A percentile compares a stretch with the other conserved stretches of the same genome.
phyloP scores from a whole-genome alignment of 2,888 invertebrate species.

The Mamestra brassicae region DNA sequence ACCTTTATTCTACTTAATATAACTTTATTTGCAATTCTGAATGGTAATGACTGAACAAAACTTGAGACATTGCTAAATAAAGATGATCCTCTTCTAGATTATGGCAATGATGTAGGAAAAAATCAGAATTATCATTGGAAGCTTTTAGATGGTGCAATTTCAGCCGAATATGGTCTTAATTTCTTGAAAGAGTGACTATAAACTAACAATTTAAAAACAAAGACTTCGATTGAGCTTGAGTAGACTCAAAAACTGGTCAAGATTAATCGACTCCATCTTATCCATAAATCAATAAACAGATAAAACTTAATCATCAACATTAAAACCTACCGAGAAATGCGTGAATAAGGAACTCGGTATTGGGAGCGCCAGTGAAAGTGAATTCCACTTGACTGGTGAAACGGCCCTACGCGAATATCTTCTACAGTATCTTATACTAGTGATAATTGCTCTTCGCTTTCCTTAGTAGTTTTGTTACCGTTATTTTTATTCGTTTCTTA shows the following conservation, averaged over 20 bases:
- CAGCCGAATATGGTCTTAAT: neutral
- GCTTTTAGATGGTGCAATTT: neutral
- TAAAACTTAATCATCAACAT: slow-evolving; percentile 30
- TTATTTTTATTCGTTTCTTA: slow-evolving; percentile 20
- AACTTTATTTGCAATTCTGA: slow-evolving; percentile 21
- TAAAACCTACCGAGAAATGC: slow-evolving; percentile 35
- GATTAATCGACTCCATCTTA: neutral
- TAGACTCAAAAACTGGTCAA: neutral
- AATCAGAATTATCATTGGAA: neutral
- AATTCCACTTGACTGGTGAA: slow-evolving; percentile 70
- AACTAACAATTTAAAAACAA: no score
- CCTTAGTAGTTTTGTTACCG: slow-evolving; percentile 14
- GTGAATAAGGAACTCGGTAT: slow-evolving; percentile 55
- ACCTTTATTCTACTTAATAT: slow-evolving; percentile 20
- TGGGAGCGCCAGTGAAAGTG: slow-evolving; percentile 75
- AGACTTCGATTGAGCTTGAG: neutral
- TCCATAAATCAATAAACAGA: slow-evolving; percentile 31
- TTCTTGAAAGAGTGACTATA: no score
- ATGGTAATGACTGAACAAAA: neutral
- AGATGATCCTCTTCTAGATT: neutral
- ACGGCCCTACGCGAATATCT: slow-evolving; percentile 71
- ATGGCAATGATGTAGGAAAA: neutral
- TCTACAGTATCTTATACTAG: slow-evolving; percentile 35
- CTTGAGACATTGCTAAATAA: neutral
- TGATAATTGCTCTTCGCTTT: slow-evolving; percentile 49